Evolutionary conservation across 2,888 invertebrate species (phyloP), one percentile per base, ranked within the genome.

Genomic region (Sesamia inferens): DNA sequence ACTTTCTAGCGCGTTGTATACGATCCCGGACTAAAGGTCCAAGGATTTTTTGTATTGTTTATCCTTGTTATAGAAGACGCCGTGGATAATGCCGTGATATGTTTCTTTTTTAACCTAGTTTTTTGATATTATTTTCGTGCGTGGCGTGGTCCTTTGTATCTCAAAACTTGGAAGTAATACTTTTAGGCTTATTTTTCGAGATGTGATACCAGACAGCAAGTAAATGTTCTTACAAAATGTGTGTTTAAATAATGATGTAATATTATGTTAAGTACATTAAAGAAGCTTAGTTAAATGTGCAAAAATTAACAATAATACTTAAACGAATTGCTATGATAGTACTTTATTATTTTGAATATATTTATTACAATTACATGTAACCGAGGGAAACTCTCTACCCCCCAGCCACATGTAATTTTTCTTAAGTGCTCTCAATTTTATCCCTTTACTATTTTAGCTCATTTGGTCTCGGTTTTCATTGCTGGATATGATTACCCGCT

Each of bases 1-100:
- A 90, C 90, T 90, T 91, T 89, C 89, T 89, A 88, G 31, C 88
- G 68, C 70, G 74, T 59, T 55, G 67, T 74, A 58, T 67, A 71
- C 68, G 65, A 65, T 39, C 72, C 71, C 65, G 83, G 80, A 70
- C 68, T 62, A 42, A 44, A 69, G 80, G 74, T 68, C 76, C 76
- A 69, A 67, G 68, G 68, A 71, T 67, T 81, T 51, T 84, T 75
- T 81, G 75, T 74, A 75, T 80, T 84, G 81, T 81, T 84, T 84
- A 75, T 81, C 59, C 57, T 80, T 80, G 68, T 75, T 84, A 75
- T 42, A 67, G 59, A 51, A 47, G 31, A 57, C 58, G 55, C 65
- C 24, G 48, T 24, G 61, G 72, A 69, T 81, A 72, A 71, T 68
- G 44, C 47, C 51, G 14, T 61, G 61, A 62, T 65, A 57, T 79